Base-by-base conservation (phyloP, 1,140 invertebrate genomes). In the Agrypnia vestita region DNA sequence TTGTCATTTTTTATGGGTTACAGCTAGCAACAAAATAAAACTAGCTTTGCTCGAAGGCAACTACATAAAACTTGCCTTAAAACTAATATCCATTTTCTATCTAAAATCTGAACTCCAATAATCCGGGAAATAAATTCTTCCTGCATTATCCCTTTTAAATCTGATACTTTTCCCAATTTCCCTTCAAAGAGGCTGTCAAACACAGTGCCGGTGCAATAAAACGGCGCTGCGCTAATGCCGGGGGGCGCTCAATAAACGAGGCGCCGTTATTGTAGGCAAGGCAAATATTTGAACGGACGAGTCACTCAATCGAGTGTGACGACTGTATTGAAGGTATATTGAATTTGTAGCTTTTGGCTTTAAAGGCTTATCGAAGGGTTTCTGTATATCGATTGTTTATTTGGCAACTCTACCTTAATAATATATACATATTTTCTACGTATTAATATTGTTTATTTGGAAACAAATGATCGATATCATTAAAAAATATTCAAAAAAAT, bases 141-240 rank as follows among this genome's bases (percentile, higher is more conserved):
- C 35, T 43, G 25, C 51, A 73, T 73, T 73, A 73, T 73, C 71
- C 71, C 21, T 43, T 56, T 56, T 56, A 73, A 56, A 73, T 73
- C 71, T 15, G 71, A 73, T 73, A 73, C 71, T 55, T 51, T 35
- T 25, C 35, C 51, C 71, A 73, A 73, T 73, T 73, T 73, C 71
- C 51, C 21, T 35, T 11, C 15, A 56, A 73, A 56, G 49, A n/a
- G 19, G 69, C 12, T 9, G 4, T 3, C 71, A n/a, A 55, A 17
- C 51, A 55, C 49, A 10, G 71, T 51, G 19, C 17, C 49, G 49
- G 4, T 55, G 51, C 71, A 55, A 73, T 73, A 73, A 55, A 73
- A 43, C 1, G 53, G 15, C 71, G 15, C 71, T 25, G 51, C 25
- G 17, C 21, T n/a, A 17, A 6, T 56, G 21, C 71, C 35, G 49